These are phyloP conservation scores for Eunapius fragilis DNA, from an alignment of 37 sponge, comb jelly and placozoan species.

Conservation along the genomic window DNA sequence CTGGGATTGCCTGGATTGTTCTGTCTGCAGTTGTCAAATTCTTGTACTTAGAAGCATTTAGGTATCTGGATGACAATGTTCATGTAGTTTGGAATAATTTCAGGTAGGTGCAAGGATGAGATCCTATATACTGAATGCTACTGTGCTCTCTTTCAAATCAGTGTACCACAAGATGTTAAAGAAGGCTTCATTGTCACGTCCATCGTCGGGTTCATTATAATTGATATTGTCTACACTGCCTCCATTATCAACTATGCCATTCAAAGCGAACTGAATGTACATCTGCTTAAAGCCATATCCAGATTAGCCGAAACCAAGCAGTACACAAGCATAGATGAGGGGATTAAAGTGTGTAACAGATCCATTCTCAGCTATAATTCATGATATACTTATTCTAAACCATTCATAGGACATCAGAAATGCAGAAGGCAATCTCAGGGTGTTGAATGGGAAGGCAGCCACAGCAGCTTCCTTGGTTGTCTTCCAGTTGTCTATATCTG, in stretches of 20 bases:
- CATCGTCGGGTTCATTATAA: conserved; percentile 60
- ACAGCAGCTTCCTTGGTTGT: conserved; percentile 62
- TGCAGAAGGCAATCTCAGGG: conserved; percentile 37
- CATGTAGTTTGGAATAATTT: conserved; percentile 12
- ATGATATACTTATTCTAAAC: too few relatives aligned
- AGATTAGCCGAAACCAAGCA: conserved; percentile 31
- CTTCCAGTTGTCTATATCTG: conserved; percentile 63
- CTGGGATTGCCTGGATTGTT: conserved; percentile 39
- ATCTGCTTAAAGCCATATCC: conserved; percentile 44
- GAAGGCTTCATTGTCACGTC: conserved; percentile 18
- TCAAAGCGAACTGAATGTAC: conserved; percentile 70
- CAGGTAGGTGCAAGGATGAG: conserved; percentile 5
- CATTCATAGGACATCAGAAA: conserved; percentile 65
- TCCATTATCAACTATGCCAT: conserved; percentile 70
- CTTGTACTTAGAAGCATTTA: conserved; percentile 11
- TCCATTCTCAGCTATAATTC: too few relatives aligned
- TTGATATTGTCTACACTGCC: conserved; percentile 67
- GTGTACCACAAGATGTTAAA: conserved; percentile 12
- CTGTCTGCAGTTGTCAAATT: conserved; percentile 40
- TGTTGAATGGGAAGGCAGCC: conserved; percentile 73
- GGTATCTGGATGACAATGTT: background rate
- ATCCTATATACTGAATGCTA: background rate
- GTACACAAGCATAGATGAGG: conserved; percentile 43
- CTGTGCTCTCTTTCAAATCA: background rate
- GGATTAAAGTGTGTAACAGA: conserved; percentile 36